Percentiles rank a stretch among this genome's conserved stretches.
Conservation (phyloP, 2,797 vertebrate genomes). For the Botia almorhae region DNA sequence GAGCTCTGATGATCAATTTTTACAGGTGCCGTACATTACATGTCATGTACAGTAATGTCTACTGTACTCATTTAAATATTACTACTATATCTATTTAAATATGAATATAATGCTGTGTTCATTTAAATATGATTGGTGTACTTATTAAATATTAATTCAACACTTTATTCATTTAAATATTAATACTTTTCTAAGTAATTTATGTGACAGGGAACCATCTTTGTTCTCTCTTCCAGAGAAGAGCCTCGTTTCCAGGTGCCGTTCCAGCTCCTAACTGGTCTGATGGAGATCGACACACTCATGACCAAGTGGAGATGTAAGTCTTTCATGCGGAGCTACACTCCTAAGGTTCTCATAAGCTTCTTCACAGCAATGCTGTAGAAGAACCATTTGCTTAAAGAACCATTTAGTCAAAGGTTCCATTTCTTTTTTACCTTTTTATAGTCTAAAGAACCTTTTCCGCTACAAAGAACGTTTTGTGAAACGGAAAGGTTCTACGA, state of each 20-base stretch:
- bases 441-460: no score
- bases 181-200: not conserved
- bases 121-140: not conserved
- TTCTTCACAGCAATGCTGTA: no score
- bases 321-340: slow-evolving; percentile 52
- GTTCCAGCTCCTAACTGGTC: slow-evolving; percentile 90
- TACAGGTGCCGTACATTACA: slow-evolving; percentile 83
- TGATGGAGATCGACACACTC: slow-evolving; percentile 93
- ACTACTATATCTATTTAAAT: not conserved
- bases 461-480: no score
- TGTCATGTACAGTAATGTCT: not conserved
- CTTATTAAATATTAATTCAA: no score
- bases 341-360: no score
- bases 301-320: slow-evolving; percentile 99
- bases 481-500: no score
- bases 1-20: slow-evolving; percentile 96
- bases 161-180: not conserved
- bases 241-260: slow-evolving; percentile 95
- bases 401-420: no score
- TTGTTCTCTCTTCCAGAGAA: slow-evolving; percentile 76
- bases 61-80: not conserved
- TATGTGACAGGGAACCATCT: not conserved
- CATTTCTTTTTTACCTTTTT: no score
- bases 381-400: no score
- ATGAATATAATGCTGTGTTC: not conserved